These are phyloP conservation scores for Urechis unicinctus DNA, from an alignment of 2,888 invertebrate species.

Conservation along the genomic window DNA sequence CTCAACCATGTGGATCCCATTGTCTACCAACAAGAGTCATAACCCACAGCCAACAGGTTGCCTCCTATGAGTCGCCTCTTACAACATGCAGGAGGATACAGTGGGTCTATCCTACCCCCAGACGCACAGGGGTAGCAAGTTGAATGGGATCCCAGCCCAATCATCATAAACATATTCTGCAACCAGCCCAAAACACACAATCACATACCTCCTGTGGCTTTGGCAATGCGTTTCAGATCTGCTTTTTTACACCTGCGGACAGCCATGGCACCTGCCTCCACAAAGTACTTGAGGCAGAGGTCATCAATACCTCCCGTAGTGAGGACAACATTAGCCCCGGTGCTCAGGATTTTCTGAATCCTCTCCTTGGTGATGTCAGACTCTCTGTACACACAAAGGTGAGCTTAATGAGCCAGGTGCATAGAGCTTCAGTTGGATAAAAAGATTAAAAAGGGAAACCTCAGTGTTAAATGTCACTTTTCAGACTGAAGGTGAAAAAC, in stretches of 20 bases:
- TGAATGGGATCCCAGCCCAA: too few relatives aligned
- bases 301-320: conserved; percentile 96
- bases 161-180: background rate
- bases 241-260: conserved; percentile 90
- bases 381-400: conserved; percentile 60
- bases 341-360: conserved; percentile 84
- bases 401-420: background rate
- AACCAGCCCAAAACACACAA: background rate
- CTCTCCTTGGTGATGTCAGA: conserved; percentile 96
- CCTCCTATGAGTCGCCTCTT: too few relatives aligned
- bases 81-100: too few relatives aligned
- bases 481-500: too few relatives aligned
- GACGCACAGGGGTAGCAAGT: too few relatives aligned
- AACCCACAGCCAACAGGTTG: too few relatives aligned
- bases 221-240: conserved; percentile 95
- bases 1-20: too few relatives aligned
- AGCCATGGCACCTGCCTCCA: conserved; percentile 95
- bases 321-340: conserved; percentile 92
- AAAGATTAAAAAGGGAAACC: too few relatives aligned
- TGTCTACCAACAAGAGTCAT: too few relatives aligned
- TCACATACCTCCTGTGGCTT: conserved; percentile 75
- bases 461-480: too few relatives aligned
- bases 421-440: background rate
- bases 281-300: conserved; percentile 95
- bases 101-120: too few relatives aligned